Evolutionary conservation across 2,888 invertebrate species (phyloP).

Genomic region (Hanleya hanleyi): DNA sequence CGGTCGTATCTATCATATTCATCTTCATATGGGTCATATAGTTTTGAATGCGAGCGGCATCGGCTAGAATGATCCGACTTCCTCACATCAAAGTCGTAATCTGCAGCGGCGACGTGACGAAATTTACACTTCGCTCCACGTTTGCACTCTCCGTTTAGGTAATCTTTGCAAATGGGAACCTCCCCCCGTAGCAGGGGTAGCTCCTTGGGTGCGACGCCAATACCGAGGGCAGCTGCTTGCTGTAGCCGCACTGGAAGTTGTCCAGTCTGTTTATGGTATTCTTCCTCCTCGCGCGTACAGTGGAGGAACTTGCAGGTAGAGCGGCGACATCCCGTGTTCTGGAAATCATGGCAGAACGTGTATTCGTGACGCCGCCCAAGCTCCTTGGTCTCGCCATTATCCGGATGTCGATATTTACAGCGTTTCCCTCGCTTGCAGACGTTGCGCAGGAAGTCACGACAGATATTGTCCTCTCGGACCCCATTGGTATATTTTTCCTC

Average conservation of each 20-base stretch:
- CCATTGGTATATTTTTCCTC: conserved; percentile 43
- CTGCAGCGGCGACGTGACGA: conserved; percentile 70
- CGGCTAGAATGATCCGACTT: conserved; percentile 2
- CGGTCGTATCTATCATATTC: conserved; percentile 50
- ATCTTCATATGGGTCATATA: conserved; percentile 38
- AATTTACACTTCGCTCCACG: conserved; percentile 76
- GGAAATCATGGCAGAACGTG: conserved; percentile 78
- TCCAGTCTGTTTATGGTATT: conserved; percentile 81
- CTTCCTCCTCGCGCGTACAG: conserved; percentile 83
- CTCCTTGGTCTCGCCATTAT: conserved; percentile 68
- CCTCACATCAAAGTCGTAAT: conserved; percentile 34
- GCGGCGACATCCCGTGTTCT: conserved; percentile 84
- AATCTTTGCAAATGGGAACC: conserved; percentile 79
- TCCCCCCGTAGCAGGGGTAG: conserved; percentile 56
- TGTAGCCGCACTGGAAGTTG: conserved; percentile 78
- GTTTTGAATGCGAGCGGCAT: background rate
- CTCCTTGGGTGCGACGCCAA: conserved; percentile 58
- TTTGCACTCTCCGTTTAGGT: conserved; percentile 77
- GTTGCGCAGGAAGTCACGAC: conserved; percentile 78
- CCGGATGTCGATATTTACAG: conserved; percentile 77
- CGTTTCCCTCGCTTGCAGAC: conserved; percentile 79
- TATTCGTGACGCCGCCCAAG: conserved; percentile 65
- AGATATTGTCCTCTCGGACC: conserved; percentile 75
- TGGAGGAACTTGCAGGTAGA: conserved; percentile 85
- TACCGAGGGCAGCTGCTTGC: conserved; percentile 66